These are phyloP conservation scores for Crotalus helleri DNA, from an alignment of 2,113 vertebrate genomes.

Conservation along the genomic window DNA sequence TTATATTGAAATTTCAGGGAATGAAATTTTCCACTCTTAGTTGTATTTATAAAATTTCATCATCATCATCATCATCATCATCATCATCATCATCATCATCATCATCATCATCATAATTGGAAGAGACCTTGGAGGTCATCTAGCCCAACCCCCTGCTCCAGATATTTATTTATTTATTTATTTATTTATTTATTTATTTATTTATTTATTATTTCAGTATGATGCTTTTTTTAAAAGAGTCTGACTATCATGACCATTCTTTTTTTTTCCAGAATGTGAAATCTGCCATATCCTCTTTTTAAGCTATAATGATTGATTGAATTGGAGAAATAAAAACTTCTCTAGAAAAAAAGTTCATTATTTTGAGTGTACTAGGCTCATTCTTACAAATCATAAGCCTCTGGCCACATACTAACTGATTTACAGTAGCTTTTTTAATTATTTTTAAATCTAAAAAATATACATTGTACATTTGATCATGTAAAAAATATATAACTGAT, in stretches of 20 bases:
- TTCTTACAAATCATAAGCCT: background rate
- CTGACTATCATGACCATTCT: background rate
- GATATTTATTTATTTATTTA: background rate
- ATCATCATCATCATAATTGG: background rate
- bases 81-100: background rate
- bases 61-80: background rate
- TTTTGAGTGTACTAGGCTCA: background rate
- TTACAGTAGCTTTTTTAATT: background rate
- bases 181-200: background rate
- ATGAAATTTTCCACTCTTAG: background rate
- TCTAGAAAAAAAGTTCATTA: background rate
- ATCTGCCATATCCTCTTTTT: background rate
- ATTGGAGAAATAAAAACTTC: background rate
- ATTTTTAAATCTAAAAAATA: background rate
- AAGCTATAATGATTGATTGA: background rate
- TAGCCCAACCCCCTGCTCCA: background rate
- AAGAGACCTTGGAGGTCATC: too few relatives aligned
- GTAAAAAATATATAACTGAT: background rate
- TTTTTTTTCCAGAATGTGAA: background rate
- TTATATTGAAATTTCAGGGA: background rate
- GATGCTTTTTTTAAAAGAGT: background rate
- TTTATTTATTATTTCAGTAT: background rate
- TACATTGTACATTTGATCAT: background rate
- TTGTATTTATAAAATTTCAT: background rate
- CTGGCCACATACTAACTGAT: background rate